Base-by-base conservation (phyloP, 2,888 invertebrate genomes). In the Merodon equestris region DNA sequence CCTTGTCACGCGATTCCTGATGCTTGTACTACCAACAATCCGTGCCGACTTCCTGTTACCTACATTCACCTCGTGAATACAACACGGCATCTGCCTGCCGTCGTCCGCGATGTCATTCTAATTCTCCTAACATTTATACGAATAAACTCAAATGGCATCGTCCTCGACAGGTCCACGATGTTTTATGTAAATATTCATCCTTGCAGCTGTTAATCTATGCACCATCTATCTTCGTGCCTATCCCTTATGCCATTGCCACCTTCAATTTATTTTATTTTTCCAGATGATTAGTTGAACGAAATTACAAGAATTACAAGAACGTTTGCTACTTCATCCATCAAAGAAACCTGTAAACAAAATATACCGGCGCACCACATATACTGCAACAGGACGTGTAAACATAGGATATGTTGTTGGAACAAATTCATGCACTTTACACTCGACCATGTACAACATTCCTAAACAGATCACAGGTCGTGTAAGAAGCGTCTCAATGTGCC, bases 381-480 rank as follows among this genome's bases (percentile, higher is more conserved):
- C 27, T 27, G 27, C 27, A 27, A 48, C 60, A 53, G 45, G 47
- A 50, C 61, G 47, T 72, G 72, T 67, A 51, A 67, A 77, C 76
- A 77, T 67, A 50, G 56, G 56, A 53, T 53, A 19, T 72, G 56
- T 57, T 72, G 76, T 79, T 38, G 15, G 18, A 67, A 60, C 74
- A 68, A 64, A 56, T 79, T 58, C 64, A 50, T 53, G 38, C 51
- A 53, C 45, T 38, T 45, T 14, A 10, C 58, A 66, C 53, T 74
- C 51, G 61, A n/a, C 67, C 67, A 57, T 67, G 76, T 53, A 68
- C 58, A 72, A 48, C 64, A 79, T 79, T 74, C 74, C 57, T 38
- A 48, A 48, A 66, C 74, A 79, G 79, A 79, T 79, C 61, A 67
- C 67, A 67, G 51, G 40, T 64, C 68, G 64, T 74, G 64, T 51